Base-by-base conservation (phyloP, 2,797 vertebrate genomes). In the Urosaurus nigricauda region DNA sequence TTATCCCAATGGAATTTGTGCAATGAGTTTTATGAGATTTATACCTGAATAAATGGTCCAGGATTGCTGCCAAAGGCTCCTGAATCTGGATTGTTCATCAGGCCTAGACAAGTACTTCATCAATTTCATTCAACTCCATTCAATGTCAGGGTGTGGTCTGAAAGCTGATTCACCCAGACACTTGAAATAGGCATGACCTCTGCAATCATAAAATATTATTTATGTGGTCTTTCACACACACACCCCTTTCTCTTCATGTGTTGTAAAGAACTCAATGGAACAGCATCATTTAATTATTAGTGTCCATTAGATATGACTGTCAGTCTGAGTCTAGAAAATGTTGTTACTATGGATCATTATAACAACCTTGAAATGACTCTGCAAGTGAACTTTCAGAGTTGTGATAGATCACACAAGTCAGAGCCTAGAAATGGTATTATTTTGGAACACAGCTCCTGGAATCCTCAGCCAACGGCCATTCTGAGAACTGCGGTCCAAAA, bases 221-320 rank as follows among this genome's bases (percentile, higher is more conserved):
- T 88, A 21, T 17, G 65, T 89, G 40, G 63, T 73, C 68, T 92
- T 93, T 90, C 79, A 79, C 88, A n/a, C n/a, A n/a, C n/a, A n/a
- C 90, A 85, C 32, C 87, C 88, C 21, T 91, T 91, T 91, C 70
- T 88, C 77, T 91, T 65, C 11, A 29, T 71, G 37, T 74, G 68
- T 37, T 71, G 87, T 63, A 85, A 85, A 90, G 58, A 92, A n/a
- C 74, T 73, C 3, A 88, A n/a, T 53, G 21, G 92, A 85, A 91
- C 82, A 92, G 79, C 53, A 83, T 74, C 89, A 68, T 77, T 93
- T 94, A 89, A 93, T 91, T 93, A 51, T 90, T 90, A 88, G 32
- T 78, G 88, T 73, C 84, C 74, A 91, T 85, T 93, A 88, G 84
- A 70, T 90, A 95, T 92, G 91, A 89, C 29, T 75, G 70, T 37